A percentile compares a stretch with the other conserved stretches of the same genome.
phyloP scores from a whole-genome alignment of 1,140 invertebrate genomes.

The Thaumetopoea pityocampa region DNA sequence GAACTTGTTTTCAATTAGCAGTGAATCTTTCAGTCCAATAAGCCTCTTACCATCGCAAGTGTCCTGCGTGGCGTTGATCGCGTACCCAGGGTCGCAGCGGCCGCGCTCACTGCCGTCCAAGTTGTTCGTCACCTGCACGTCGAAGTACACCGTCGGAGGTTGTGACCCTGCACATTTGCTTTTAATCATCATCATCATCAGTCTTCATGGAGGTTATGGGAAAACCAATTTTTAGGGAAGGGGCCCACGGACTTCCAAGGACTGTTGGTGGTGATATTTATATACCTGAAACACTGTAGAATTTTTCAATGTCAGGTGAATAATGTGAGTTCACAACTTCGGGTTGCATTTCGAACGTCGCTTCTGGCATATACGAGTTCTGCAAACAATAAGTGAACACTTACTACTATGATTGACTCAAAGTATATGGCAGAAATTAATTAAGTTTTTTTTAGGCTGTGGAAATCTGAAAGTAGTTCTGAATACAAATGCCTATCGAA shows the following conservation, averaged over 20 bases:
- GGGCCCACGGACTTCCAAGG: neutral
- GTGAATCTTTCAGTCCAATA: too few species aligned
- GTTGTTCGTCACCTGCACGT: conserved; percentile 47
- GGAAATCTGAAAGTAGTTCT: too few species aligned
- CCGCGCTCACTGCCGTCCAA: conserved; percentile 40
- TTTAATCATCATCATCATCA: neutral
- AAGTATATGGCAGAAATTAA: too few species aligned
- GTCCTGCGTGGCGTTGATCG: conserved; percentile 17
- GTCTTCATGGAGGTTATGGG: neutral
- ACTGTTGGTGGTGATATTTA: neutral
- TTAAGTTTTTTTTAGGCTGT: too few species aligned
- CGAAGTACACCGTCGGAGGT: conserved; percentile 23
- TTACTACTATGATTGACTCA: too few species aligned
- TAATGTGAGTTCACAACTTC: conserved; percentile 22
- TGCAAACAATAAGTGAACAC: conserved; percentile 11
- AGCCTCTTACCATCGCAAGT: conserved; percentile 37
- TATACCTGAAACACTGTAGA: conserved; percentile 19
- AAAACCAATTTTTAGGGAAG: neutral
- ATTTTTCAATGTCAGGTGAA: conserved; percentile 26
- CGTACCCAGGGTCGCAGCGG: conserved; percentile 39
- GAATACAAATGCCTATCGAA: too few species aligned
- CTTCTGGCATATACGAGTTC: conserved; percentile 42
- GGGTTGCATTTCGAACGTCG: conserved; percentile 43
- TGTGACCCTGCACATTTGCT: conserved; percentile 1
- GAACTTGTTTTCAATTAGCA: too few species aligned